Evolutionary conservation across 2,797 vertebrate genomes (phyloP).

Genomic region (Paratrypauchen microcephalus): DNA sequence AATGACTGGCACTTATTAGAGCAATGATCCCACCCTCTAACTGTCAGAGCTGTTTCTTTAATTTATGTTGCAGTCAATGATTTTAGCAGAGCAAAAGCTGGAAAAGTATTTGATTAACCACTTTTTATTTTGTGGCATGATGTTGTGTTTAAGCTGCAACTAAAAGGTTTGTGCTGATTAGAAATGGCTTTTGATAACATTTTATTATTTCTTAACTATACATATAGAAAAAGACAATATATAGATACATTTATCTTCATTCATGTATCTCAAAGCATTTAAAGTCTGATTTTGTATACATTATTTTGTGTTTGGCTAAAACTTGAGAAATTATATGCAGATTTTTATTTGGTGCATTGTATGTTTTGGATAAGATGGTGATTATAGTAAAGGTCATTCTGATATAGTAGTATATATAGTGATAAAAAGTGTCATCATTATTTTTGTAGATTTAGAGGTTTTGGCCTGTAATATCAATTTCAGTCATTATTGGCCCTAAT

Average conservation of each 20-base stretch:
- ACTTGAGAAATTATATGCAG: neutral
- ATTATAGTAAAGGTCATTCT: constrained; percentile 32
- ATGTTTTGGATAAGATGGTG: constrained; percentile 27
- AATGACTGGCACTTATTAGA: constrained; percentile 58
- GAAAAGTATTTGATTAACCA: constrained; percentile 16
- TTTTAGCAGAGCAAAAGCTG: constrained; percentile 38
- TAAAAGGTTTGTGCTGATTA: neutral
- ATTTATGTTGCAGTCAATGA: constrained; percentile 54
- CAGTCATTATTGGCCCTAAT: constrained; percentile 14
- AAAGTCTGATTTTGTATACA: too few relatives aligned
- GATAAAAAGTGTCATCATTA: constrained; percentile 3
- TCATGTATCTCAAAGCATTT: too few relatives aligned
- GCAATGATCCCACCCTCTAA: constrained; percentile 51
- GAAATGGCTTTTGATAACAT: neutral
- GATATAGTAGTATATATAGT: constrained; percentile 10
- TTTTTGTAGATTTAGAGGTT: constrained; percentile 17
- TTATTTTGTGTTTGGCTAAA: neutral
- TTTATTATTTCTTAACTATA: neutral
- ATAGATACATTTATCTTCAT: too few relatives aligned
- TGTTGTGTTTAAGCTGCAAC: neutral
- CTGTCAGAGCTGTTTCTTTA: constrained; percentile 64
- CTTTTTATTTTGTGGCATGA: constrained; percentile 22
- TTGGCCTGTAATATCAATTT: constrained; percentile 16
- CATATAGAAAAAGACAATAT: too few relatives aligned
- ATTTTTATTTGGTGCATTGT: constrained; percentile 37